Percentiles rank a stretch among this genome's conserved stretches.
Evolutionary conservation across 2,888 invertebrate species (phyloP).

Genomic region (Melieria picta): DNA sequence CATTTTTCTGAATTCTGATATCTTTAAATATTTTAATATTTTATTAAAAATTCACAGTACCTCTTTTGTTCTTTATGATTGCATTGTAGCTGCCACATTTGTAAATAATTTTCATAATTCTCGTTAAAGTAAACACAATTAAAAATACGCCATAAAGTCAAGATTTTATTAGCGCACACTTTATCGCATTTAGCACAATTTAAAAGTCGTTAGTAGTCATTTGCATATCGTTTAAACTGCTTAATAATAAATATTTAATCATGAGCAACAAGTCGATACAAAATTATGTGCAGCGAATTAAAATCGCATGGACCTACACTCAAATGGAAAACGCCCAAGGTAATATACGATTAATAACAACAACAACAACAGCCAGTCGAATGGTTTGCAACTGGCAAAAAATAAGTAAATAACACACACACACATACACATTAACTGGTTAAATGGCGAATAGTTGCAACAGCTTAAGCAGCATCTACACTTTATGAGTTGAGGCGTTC

Average conservation of each 20-base stretch:
- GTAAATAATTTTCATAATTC: neutral
- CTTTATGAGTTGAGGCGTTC: constrained; percentile 4
- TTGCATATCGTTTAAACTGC: constrained; percentile 61
- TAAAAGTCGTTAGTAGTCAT: constrained; percentile 61
- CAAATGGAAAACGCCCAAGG: neutral
- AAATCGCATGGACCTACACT: neutral
- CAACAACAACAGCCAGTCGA: too few species aligned
- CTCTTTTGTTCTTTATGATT: too few species aligned
- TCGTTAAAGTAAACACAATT: neutral
- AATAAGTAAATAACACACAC: neutral
- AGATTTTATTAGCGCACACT: constrained; percentile 11
- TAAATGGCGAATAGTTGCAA: neutral
- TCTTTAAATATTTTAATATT: too few species aligned
- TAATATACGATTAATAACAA: too few species aligned
- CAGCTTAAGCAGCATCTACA: neutral
- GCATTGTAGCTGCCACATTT: too few species aligned
- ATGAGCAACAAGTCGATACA: neutral
- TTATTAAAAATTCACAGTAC: too few species aligned
- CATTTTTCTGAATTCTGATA: too few species aligned
- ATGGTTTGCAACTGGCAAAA: neutral
- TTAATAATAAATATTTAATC: constrained; percentile 41
- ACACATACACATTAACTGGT: neutral
- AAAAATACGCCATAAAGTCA: neutral
- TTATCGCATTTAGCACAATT: constrained; percentile 58
- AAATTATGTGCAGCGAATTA: neutral